Conservation (phyloP, 1,140 invertebrate genomes). For the Drosophila subpulchrella region DNA sequence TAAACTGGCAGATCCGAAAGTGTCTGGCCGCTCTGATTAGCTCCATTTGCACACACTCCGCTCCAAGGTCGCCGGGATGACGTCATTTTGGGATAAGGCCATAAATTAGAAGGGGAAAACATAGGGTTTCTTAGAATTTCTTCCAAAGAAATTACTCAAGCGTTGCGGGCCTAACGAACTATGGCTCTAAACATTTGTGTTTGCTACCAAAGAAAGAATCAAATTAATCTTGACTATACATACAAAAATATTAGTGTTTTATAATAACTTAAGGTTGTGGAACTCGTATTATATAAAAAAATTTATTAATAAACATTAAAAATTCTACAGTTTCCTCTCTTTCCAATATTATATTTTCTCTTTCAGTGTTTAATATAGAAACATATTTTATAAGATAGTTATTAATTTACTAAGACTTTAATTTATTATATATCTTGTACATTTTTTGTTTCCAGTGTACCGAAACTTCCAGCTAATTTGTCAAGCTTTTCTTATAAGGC, state of each 20-base stretch:
- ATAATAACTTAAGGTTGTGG: background rate
- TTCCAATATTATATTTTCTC: too few species aligned
- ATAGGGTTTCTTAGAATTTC: slow-evolving; percentile 19
- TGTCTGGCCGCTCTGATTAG: slow-evolving; percentile 34
- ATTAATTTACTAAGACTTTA: too few species aligned
- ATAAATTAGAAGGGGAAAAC: slow-evolving; percentile 12
- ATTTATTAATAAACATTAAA: too few species aligned
- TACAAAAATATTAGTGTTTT: background rate
- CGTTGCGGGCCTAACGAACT: background rate
- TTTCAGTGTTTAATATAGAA: too few species aligned
- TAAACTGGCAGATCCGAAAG: slow-evolving; percentile 23
- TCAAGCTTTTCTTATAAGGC: slow-evolving; percentile 33
- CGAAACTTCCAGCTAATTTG: slow-evolving; percentile 37
- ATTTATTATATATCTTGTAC: background rate
- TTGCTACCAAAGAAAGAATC: background rate
- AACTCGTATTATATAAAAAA: too few species aligned
- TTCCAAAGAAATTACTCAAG: background rate
- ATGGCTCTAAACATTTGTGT: background rate
- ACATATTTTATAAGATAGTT: background rate
- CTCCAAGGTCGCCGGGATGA: slow-evolving; percentile 62
- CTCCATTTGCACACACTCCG: slow-evolving; percentile 46
- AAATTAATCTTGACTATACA: background rate
- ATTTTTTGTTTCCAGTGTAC: slow-evolving; percentile 2
- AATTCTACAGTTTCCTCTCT: too few species aligned
- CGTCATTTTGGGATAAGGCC: slow-evolving; percentile 26